Evolutionary conservation across 2,113 vertebrate species (phyloP), one percentile per base, ranked within the genome.

Genomic region (Actenoides hombroni): DNA sequence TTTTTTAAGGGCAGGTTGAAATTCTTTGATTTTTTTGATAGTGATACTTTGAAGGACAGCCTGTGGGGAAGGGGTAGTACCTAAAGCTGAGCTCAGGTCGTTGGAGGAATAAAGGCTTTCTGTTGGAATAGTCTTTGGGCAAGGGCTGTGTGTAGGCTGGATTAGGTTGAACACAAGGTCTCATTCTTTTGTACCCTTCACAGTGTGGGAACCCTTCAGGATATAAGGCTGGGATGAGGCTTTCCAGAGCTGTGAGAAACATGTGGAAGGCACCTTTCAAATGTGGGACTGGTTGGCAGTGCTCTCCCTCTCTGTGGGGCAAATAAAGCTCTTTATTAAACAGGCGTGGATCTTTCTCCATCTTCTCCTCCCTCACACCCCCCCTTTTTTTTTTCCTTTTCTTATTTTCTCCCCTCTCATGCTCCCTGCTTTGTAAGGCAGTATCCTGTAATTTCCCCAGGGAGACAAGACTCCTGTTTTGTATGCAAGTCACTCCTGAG

Each of bases 401-500:
- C 8, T 26, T 9, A 25, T 25, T 18, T 24, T 39, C 51, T 24
- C 6, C 21, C 37, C 6, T 28, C 51, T 75, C 46, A 48, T 49
- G 9, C 31, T 71, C 4, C 2, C 42, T 73, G 68, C 77, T 88
- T 44, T 88, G 56, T 68, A 61, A 60, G 3, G 10, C 63, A 83
- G 51, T 88, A 24, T 75, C 69, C 75, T 95, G 49, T 89, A 88
- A 94, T 95, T 92, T 96, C 90, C 84, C 40, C 6, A 2, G 85
- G 78, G 91, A 96, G 69, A 76, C 49, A 44, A 68, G 57, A 44
- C n/a, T 78, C 28, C 84, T 96, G 49, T 53, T 97, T 83, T 80
- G 70, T 83, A 96, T 96, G 90, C 97, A 40, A 92, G 88, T 94
- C 97, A 95, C 74, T 94, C 6, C 39, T 2, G 11, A 70, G 80